These are phyloP conservation scores for Sinocyclocheilus anshuiensis DNA, from an alignment of 2,113 vertebrate genomes.

Conservation along the genomic window DNA sequence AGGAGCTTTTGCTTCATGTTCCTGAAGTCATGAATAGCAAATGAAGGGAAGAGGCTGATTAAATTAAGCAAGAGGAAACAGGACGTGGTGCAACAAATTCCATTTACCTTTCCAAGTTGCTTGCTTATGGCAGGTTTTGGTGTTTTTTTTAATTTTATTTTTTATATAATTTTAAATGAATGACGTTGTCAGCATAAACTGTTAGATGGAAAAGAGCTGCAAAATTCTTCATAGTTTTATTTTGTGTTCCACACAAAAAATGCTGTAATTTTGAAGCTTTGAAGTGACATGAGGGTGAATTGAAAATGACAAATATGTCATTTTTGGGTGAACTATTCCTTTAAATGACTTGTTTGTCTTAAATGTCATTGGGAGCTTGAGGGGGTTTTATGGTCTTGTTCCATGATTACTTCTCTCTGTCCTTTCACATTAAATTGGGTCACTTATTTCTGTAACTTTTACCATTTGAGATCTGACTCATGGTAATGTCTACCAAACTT, in stretches of 20 bases:
- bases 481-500: not conserved
- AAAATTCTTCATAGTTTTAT: not conserved
- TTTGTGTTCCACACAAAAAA: not conserved
- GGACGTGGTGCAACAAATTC: not conserved
- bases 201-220: not conserved
- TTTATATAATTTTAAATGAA: not conserved
- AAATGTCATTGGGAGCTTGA: constrained; percentile 17
- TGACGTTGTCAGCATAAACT: not conserved
- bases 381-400: not conserved
- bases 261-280: not conserved
- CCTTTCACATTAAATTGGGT: not conserved
- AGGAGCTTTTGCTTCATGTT: constrained; percentile 27
- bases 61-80: constrained; percentile 22
- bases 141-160: not conserved
- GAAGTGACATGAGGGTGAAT: not conserved
- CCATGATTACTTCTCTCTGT: not conserved
- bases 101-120: not conserved
- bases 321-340: not conserved
- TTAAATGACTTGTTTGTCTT: not conserved
- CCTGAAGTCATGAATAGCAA: constrained; percentile 27
- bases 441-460: not conserved
- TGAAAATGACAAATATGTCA: not conserved
- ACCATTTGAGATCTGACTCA: not conserved
- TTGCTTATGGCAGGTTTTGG: not conserved
- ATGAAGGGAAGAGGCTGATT: not conserved